Conservation (phyloP, 2,113 vertebrate genomes). For the Apaloderma vittatum region DNA sequence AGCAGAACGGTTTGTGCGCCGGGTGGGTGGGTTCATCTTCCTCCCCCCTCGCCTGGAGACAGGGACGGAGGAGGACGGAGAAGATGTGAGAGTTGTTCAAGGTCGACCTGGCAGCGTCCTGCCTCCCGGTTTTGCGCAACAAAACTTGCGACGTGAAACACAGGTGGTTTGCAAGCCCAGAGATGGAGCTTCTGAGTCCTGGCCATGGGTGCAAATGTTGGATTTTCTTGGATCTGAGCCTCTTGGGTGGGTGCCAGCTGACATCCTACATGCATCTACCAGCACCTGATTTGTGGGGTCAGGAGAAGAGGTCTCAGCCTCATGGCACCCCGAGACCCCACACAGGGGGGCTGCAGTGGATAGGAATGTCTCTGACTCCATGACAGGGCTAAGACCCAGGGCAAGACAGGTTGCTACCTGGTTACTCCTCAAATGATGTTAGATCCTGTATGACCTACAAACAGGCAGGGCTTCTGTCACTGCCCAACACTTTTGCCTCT, state of each 20-base stretch:
- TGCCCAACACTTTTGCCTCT: not conserved
- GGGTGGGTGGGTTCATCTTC: not conserved
- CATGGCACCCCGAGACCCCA: not conserved
- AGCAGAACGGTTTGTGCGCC: rapidly evolving
- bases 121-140: not conserved
- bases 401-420: not conserved
- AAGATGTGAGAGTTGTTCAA: not conserved
- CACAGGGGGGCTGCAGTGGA: rapidly evolving
- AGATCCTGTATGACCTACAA: not conserved
- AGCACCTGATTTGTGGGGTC: not conserved
- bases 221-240: not conserved
- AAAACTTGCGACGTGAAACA: not conserved
- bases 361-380: rapidly evolving
- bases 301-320: not conserved
- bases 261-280: not conserved
- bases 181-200: not conserved
- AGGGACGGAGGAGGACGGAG: not conserved
- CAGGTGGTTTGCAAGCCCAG: rapidly evolving
- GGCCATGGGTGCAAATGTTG: not conserved
- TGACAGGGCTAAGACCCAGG: not conserved
- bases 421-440: not conserved
- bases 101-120: not conserved
- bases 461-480: not conserved
- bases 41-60: rapidly evolving
- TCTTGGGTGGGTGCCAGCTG: rapidly evolving